Conservation (phyloP, 2,113 vertebrate genomes). For the Sus scrofa region DNA sequence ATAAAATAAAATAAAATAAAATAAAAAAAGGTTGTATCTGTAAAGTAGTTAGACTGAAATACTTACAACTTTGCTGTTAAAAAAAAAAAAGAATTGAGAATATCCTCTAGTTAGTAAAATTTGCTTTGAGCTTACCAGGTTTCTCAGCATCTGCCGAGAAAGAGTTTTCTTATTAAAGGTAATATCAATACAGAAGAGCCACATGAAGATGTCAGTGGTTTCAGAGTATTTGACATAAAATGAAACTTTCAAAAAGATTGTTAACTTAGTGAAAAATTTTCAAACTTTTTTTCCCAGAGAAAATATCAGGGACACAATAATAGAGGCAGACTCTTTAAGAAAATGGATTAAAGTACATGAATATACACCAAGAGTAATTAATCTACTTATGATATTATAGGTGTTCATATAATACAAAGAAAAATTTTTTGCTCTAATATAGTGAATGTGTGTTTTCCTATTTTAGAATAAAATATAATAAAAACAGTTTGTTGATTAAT, state of each 20-base stretch:
- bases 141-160: background rate
- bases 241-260: conserved; percentile 23
- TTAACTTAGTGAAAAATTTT: background rate
- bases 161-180: conserved; percentile 4
- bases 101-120: background rate
- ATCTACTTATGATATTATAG: background rate
- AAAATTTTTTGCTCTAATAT: background rate
- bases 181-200: background rate
- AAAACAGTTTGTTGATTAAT: background rate
- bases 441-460: background rate
- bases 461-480: conserved; percentile 15
- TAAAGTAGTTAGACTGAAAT: background rate
- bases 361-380: background rate
- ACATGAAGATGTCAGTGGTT: background rate
- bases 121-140: background rate
- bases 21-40: background rate
- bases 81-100: background rate
- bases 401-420: background rate
- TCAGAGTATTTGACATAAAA: conserved; percentile 10
- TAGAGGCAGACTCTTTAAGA: conserved; percentile 12
- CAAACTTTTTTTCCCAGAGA: background rate
- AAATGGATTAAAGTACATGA: background rate
- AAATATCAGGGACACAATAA: background rate
- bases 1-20: too few relatives aligned
- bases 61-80: background rate